Evolutionary conservation across 2,113 vertebrate species (phyloP), one percentile per base, ranked within the genome.

Genomic region (Heterotis niloticus): DNA sequence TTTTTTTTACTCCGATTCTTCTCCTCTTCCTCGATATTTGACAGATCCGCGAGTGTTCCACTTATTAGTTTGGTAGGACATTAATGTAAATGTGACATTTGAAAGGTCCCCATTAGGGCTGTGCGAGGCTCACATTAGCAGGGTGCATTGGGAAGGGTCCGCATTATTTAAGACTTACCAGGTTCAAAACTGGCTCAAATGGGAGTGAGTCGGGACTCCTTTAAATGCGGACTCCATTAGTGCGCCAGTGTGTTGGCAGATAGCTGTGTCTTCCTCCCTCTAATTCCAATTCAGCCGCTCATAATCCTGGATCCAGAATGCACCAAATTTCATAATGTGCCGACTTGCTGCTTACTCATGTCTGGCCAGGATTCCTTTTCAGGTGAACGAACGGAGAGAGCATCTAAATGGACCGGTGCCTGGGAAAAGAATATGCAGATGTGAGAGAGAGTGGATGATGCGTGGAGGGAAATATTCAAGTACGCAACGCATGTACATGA

Each of bases 291-390:
- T 79, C 67, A 71, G 28, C 62, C 34, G 28, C 68, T 23, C 44
- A 18, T 67, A 79, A 74, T 64, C 78, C 70, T 65, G 78, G 12
- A 12, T 66, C 34, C n/a, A 62, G 54, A 75, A 74, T 54, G 62
- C n/a, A 34, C 10, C 10, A 23, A 14, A 34, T 73, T 64, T 72
- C 20, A 34, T 77, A 56, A 73, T 56, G 68, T 64, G 75, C 24
- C 14, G 34, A 80, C 67, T 69, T 34, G 52, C 54, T 80, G 66
- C 59, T 70, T 75, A 70, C 54, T 80, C 79, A 80, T 80, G 66
- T 44, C 74, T 76, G 75, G n/a, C 57, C 16, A 68, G 75, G 75
- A 80, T 68, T 69, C 44, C 51, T 59, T 69, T 62, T 62, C 76
- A 69, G 76, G 44, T 59, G 59, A 64, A 29, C 13, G 26, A 54